phyloP scores from a whole-genome alignment of 2,113 vertebrate genomes.

The Hyaena hyaena region DNA sequence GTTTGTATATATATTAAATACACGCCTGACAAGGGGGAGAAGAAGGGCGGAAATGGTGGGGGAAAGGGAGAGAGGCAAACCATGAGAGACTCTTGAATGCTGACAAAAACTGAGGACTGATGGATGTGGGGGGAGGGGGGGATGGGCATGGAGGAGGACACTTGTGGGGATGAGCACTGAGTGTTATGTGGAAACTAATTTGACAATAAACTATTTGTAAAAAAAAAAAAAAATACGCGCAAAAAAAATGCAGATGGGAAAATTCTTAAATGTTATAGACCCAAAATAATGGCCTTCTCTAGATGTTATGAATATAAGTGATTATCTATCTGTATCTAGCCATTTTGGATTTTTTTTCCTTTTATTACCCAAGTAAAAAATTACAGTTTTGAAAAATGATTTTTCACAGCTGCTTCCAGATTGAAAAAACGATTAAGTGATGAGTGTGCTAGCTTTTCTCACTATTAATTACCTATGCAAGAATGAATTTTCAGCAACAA shows the following conservation, averaged over 20 bases:
- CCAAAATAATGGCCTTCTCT: conserved; percentile 1
- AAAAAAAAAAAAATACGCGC: too few species aligned
- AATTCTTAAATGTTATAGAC: not conserved
- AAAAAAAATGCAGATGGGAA: not conserved
- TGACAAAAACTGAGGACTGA: too few species aligned
- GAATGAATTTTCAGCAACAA: not conserved
- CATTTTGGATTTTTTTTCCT: conserved; percentile 4
- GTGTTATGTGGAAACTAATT: too few species aligned
- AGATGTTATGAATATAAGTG: not conserved
- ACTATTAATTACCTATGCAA: not conserved
- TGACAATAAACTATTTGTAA: too few species aligned
- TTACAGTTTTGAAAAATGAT: conserved; percentile 32
- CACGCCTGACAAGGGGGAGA: too few species aligned
- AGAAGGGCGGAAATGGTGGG: too few species aligned
- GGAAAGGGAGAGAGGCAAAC: too few species aligned
- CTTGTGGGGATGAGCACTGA: too few species aligned
- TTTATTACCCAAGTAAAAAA: conserved; percentile 9
- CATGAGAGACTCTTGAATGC: too few species aligned
- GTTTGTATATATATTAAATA: not conserved
- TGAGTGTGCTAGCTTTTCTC: not conserved
- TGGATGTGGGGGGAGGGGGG: too few species aligned
- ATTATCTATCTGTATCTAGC: not conserved
- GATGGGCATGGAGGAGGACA: too few species aligned
- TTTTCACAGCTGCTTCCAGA: not conserved
- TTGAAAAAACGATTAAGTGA: not conserved